These are phyloP conservation scores for Proterorhinus semilunaris DNA, from an alignment of 2,113 vertebrate species.

Conservation along the genomic window DNA sequence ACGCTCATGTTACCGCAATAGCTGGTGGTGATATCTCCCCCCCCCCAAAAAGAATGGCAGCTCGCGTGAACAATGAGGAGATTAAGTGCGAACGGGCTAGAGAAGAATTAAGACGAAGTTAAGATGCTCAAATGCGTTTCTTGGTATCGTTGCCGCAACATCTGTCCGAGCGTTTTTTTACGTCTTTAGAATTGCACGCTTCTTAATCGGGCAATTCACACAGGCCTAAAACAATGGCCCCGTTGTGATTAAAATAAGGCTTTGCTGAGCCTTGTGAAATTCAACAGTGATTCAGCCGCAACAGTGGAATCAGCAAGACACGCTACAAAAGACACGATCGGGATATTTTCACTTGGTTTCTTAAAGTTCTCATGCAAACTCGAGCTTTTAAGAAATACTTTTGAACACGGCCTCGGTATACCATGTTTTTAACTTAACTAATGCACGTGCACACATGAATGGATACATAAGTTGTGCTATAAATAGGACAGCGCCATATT, in stretches of 20 bases:
- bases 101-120: constrained; percentile 63
- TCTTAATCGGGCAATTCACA: constrained; percentile 52
- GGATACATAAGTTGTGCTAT: too few relatives aligned
- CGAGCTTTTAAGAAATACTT: not conserved
- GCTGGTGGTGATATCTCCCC: constrained; percentile 32
- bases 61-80: constrained; percentile 68
- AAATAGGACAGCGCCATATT: too few relatives aligned
- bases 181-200: constrained; percentile 32
- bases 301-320: constrained; percentile 19
- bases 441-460: too few relatives aligned
- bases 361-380: constrained; percentile 13
- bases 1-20: constrained; percentile 35
- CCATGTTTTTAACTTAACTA: too few relatives aligned
- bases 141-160: constrained; percentile 56
- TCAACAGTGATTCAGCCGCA: constrained; percentile 25
- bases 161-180: constrained; percentile 52
- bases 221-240: constrained; percentile 47
- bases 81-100: constrained; percentile 66
- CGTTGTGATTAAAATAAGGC: constrained; percentile 56
- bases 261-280: constrained; percentile 42
- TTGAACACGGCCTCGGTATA: not conserved
- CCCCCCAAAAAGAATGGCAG: constrained; percentile 31
- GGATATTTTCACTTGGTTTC: constrained; percentile 28
- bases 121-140: constrained; percentile 56
- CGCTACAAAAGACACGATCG: constrained; percentile 26